A percentile compares a stretch with the other conserved stretches of the same genome.
Evolutionary conservation across 2,888 invertebrate species (phyloP).

Genomic region (Drosophila quasianomalipes): DNA sequence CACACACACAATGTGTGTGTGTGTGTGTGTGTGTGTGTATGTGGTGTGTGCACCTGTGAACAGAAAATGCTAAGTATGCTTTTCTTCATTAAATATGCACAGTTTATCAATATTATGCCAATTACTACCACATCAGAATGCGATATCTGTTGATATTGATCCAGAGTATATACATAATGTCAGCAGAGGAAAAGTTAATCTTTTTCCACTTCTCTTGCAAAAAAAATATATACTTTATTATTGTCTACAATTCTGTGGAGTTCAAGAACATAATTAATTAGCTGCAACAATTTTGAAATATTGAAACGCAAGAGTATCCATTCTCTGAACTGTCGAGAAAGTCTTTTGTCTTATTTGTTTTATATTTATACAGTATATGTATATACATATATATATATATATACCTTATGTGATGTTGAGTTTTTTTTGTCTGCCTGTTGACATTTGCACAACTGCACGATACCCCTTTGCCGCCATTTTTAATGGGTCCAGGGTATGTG

Average conservation of each 20-base stretch:
- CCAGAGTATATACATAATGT: not conserved
- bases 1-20: not conserved
- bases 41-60: not conserved
- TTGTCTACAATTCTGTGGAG: not conserved
- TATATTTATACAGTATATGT: not conserved
- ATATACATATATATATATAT: not conserved
- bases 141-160: not conserved
- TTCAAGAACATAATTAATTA: not conserved
- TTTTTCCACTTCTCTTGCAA: not conserved
- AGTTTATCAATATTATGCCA: not conserved
- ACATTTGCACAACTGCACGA: not conserved
- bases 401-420: not conserved
- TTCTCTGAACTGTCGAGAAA: not conserved
- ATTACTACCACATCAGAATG: not conserved
- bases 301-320: not conserved
- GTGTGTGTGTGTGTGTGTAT: not conserved
- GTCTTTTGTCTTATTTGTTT: not conserved
- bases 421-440: not conserved
- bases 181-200: not conserved
- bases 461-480: not conserved
- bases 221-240: not conserved
- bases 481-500: slow-evolving; percentile 1
- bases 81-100: not conserved
- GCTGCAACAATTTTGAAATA: not conserved
- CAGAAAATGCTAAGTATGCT: not conserved